Base-by-base conservation (phyloP, 2,797 vertebrate genomes). In the Eulemur coronatus region DNA sequence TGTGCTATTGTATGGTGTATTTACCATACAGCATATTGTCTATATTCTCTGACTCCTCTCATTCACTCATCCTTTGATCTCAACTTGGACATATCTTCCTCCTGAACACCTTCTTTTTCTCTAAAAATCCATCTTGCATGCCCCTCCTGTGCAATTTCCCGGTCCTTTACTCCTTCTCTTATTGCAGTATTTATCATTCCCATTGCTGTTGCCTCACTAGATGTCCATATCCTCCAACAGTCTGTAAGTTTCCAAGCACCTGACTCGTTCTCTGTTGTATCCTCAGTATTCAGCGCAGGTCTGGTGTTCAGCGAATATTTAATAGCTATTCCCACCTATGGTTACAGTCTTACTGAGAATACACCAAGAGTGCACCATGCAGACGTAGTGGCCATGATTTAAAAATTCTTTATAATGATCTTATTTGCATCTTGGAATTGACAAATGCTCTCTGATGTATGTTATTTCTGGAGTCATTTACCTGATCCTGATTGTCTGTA, bases 391-490 rank as follows among this genome's bases (percentile, higher is more conserved):
- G 50, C 22, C 50, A 26, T 41, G 1, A 50, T 30, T 92, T 84
- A 84, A 57, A 91, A 93, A 38, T 28, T 88, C 17, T 30, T 88
- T 59, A 26, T 69, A 59, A 69, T 91, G 43, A 82, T 55, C 33
- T 67, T 65, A 57, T 57, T 90, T 90, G 35, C 43, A 81, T 72
- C 73, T 88, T 67, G 18, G 14, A 72, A 17, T 41, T 80, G 48
- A 80, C 41, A 79, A 55, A 59, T 70, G 28, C n/a, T 17, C 41
- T 24, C n/a, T 26, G 43, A 48, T 38, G 11, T 1, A 35, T 57
- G 57, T 80, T 48, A 28, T 70, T 79, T 93, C 70, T 88, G 14
- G 30, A 79, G n/a, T 84, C 63, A 18, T 88, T 92, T 79, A 48
- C 20, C 50, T 41, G 20, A 70, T 72, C 50, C 35, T 59, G n/a